These are phyloP conservation scores for Bos javanicus DNA, from an alignment of 2,113 vertebrate genomes.

Conservation along the genomic window DNA sequence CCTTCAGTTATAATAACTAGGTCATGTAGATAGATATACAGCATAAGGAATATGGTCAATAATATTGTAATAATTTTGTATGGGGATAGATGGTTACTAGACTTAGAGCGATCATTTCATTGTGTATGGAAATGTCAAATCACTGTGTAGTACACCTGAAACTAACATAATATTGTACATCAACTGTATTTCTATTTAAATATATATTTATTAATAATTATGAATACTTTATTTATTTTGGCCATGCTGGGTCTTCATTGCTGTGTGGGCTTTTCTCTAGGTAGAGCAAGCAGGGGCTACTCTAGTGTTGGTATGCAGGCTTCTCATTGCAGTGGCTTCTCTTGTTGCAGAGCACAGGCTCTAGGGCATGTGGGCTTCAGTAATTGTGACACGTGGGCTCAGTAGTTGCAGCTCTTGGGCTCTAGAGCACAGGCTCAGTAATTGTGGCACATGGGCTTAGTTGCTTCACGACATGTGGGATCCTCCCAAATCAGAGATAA, in stretches of 20 bases:
- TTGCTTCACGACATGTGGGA: neutral
- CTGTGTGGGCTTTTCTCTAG: neutral
- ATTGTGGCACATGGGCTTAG: neutral
- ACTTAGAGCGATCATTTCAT: neutral
- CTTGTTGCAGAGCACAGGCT: neutral
- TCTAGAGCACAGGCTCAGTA: neutral
- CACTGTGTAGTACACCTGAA: neutral
- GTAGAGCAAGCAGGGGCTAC: neutral
- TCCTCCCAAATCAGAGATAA: neutral
- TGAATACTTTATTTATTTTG: neutral
- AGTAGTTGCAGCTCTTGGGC: neutral
- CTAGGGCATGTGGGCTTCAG: neutral
- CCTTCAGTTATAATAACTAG: neutral
- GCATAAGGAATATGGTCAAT: neutral
- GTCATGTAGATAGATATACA: neutral
- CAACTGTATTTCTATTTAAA: neutral
- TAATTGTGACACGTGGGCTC: neutral
- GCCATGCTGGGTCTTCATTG: neutral
- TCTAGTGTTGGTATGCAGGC: neutral
- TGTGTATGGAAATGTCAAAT: neutral
- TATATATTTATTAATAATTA: neutral
- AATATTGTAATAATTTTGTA: neutral
- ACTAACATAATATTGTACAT: neutral
- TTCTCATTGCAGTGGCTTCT: neutral
- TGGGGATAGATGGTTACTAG: neutral